These are phyloP conservation scores for Coracopsis vasa DNA, from an alignment of 2,113 vertebrate species.

Conservation along the genomic window DNA sequence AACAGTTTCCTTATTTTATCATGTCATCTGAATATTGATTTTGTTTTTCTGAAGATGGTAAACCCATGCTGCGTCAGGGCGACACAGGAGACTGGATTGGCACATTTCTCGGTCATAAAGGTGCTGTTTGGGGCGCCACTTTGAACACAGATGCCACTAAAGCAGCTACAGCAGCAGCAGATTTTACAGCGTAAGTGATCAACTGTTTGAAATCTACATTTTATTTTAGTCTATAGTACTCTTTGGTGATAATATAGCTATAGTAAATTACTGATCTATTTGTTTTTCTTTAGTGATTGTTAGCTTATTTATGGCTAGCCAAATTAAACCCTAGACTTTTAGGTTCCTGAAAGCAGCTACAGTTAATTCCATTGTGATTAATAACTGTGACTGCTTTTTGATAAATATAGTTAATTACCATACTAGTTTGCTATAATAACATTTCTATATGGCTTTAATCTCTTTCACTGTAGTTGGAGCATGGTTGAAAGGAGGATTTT, in stretches of 20 bases:
- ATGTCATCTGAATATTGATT: not conserved
- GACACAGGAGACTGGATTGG: conserved; percentile 99
- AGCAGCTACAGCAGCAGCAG: conserved; percentile 95
- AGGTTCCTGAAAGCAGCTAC: not conserved
- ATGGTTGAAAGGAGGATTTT: not conserved
- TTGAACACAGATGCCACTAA: conserved; percentile 95
- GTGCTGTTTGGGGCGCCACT: conserved; percentile 98
- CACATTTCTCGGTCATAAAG: conserved; percentile 98
- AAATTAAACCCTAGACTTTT: not conserved
- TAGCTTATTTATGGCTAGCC: not conserved
- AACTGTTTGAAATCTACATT: not conserved
- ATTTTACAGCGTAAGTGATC: conserved; percentile 95
- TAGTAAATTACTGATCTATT: not conserved
- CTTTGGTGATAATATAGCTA: not conserved
- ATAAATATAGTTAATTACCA: not conserved
- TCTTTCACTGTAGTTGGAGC: not conserved
- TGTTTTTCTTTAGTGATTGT: not conserved
- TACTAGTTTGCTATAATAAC: not conserved
- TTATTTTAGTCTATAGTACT: not conserved
- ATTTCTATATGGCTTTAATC: not conserved
- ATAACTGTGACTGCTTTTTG: not conserved
- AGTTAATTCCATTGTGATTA: not conserved
- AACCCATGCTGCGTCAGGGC: conserved; percentile 98
- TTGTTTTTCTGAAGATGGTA: conserved; percentile 84
- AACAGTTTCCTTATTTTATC: not conserved